Evolutionary conservation across 2,113 vertebrate genomes (phyloP).

Genomic region (Melanostigma gelatinosum): DNA sequence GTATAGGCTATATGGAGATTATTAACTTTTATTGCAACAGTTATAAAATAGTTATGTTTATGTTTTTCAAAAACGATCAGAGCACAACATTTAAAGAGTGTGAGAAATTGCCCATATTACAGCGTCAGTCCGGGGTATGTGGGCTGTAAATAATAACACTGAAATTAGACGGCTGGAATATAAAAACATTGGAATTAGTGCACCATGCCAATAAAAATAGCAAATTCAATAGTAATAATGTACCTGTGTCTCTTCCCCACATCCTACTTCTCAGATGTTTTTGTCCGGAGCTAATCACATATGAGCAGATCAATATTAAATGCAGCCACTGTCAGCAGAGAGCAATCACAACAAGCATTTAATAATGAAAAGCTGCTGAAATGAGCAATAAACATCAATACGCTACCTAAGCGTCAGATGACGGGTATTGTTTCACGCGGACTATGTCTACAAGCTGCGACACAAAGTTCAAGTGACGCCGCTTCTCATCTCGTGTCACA

Average conservation of each 20-base stretch:
- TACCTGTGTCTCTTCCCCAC: neutral
- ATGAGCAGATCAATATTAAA: constrained; percentile 37
- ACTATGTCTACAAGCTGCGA: constrained; percentile 3
- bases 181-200: constrained; percentile 3
- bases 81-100: neutral
- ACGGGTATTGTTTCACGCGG: constrained; percentile 36
- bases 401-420: neutral
- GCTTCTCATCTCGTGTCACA: constrained; percentile 20
- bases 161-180: neutral
- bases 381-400: constrained; percentile 43
- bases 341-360: constrained; percentile 19
- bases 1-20: constrained; percentile 3
- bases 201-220: neutral
- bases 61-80: neutral
- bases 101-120: neutral
- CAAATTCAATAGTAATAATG: neutral
- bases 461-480: neutral
- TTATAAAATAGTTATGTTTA: constrained; percentile 7
- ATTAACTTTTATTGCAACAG: constrained; percentile 3
- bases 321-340: constrained; percentile 25
- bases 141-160: constrained; percentile 13
- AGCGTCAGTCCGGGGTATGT: neutral
- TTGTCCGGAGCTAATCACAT: constrained; percentile 24
- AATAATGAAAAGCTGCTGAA: constrained; percentile 37
- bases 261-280: neutral